These are phyloP conservation scores for Perca fluviatilis DNA, from an alignment of 2,113 vertebrate genomes.

Conservation along the genomic window DNA sequence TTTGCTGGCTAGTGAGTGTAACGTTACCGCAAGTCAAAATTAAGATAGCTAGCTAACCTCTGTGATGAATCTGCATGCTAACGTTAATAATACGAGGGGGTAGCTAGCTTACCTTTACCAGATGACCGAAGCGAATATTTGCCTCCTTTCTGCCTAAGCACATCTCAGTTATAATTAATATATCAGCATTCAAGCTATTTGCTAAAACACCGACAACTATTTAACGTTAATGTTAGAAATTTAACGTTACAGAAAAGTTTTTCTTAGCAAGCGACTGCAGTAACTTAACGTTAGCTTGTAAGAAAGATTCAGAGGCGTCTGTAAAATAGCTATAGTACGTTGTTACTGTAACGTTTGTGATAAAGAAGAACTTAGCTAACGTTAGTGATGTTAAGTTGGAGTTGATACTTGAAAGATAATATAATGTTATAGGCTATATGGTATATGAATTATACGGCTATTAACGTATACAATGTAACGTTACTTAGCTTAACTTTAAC, in stretches of 20 bases:
- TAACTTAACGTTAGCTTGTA: neutral
- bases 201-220: neutral
- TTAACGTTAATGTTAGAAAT: neutral
- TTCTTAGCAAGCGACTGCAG: neutral
- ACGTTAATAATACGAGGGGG: too few relatives aligned
- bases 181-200: neutral
- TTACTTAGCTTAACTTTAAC: too few relatives aligned
- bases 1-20: too few relatives aligned
- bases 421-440: too few relatives aligned
- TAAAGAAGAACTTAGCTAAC: too few relatives aligned
- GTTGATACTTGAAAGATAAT: too few relatives aligned
- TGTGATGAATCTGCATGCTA: neutral
- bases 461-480: too few relatives aligned
- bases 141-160: accelerated
- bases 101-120: neutral
- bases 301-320: neutral
- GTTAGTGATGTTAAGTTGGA: too few relatives aligned
- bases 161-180: too few relatives aligned
- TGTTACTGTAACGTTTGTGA: neutral
- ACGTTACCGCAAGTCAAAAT: too few relatives aligned
- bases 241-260: neutral
- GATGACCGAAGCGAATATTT: neutral
- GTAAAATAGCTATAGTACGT: too few relatives aligned
- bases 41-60: neutral
- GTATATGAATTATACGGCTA: too few relatives aligned